phyloP scores from a whole-genome alignment of 2,113 vertebrate species.

The Osmerus mordax region DNA sequence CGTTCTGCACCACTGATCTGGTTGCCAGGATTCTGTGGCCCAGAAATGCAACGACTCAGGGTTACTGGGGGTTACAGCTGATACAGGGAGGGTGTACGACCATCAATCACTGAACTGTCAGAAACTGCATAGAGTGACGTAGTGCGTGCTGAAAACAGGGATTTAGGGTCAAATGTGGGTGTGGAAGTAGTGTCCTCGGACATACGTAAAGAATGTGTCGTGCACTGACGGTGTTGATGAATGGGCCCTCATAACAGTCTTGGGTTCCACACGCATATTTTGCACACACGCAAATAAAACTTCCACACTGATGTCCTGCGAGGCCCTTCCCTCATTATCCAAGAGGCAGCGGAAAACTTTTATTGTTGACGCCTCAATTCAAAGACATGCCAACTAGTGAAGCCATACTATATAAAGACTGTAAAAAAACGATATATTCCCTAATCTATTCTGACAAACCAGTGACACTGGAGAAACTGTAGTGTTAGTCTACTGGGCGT shows the following conservation, averaged over 20 bases:
- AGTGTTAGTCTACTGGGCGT: too few relatives aligned
- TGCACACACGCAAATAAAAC: not conserved
- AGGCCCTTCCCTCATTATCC: not conserved
- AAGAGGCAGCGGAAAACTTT: too few relatives aligned
- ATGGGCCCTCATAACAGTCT: constrained; percentile 15
- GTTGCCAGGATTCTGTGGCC: constrained; percentile 57
- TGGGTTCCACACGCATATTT: not conserved
- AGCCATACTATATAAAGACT: too few relatives aligned
- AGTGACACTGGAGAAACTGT: too few relatives aligned
- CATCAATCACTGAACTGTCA: constrained; percentile 50
- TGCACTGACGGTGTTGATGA: constrained; percentile 35
- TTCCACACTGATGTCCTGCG: not conserved
- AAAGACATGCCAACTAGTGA: too few relatives aligned
- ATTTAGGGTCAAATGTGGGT: not conserved
- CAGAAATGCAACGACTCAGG: constrained; percentile 68
- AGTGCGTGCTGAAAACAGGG: not conserved
- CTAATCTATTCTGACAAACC: too few relatives aligned
- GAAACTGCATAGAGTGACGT: constrained; percentile 19
- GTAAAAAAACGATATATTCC: too few relatives aligned
- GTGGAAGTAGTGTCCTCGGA: constrained; percentile 33
- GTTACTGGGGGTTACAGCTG: constrained; percentile 59
- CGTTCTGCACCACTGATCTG: constrained; percentile 38
- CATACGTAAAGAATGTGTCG: constrained; percentile 25
- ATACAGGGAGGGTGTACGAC: constrained; percentile 51
- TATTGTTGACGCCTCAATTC: too few relatives aligned